Evolutionary conservation across 1,140 invertebrate genomes (phyloP).

Genomic region (Drosophila nasuta): DNA sequence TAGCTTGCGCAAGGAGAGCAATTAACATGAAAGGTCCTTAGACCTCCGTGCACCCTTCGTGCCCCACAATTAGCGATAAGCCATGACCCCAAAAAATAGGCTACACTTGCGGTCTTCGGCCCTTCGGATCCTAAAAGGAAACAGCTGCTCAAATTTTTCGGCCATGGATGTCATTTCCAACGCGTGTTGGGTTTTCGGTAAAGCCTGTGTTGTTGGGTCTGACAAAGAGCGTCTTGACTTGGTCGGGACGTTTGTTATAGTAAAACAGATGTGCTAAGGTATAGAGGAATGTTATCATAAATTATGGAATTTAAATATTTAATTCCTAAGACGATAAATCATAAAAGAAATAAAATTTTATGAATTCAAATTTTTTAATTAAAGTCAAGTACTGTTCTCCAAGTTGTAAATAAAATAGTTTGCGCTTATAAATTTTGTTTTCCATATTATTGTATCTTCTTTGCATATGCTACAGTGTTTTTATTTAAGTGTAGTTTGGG

Average conservation of each 20-base stretch:
- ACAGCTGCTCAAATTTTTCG: conserved; percentile 68
- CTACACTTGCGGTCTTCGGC: conserved; percentile 14
- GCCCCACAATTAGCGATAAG: conserved; percentile 76
- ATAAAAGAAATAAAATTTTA: too few relatives aligned
- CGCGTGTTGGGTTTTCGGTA: neutral
- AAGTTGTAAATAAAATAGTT: too few relatives aligned
- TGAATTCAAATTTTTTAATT: too few relatives aligned
- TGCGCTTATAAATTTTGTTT: too few relatives aligned
- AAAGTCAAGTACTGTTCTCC: too few relatives aligned
- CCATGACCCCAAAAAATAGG: conserved; percentile 42
- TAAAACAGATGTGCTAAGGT: neutral
- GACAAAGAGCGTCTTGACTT: neutral
- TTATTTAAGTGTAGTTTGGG: neutral
- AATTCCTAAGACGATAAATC: too few relatives aligned
- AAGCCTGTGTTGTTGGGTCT: neutral
- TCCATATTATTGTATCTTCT: too few relatives aligned
- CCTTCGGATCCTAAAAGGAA: conserved; percentile 22
- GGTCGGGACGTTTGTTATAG: neutral
- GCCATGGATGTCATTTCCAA: conserved; percentile 8
- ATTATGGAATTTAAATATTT: too few relatives aligned
- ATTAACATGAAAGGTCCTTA: conserved; percentile 75
- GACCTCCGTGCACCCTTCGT: conserved; percentile 56
- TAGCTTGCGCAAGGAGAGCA: conserved; percentile 46
- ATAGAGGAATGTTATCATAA: neutral
- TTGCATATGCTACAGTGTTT: neutral